These are phyloP conservation scores for Seriola quinqueradiata DNA, from an alignment of 2,113 vertebrate genomes.

Conservation along the genomic window DNA sequence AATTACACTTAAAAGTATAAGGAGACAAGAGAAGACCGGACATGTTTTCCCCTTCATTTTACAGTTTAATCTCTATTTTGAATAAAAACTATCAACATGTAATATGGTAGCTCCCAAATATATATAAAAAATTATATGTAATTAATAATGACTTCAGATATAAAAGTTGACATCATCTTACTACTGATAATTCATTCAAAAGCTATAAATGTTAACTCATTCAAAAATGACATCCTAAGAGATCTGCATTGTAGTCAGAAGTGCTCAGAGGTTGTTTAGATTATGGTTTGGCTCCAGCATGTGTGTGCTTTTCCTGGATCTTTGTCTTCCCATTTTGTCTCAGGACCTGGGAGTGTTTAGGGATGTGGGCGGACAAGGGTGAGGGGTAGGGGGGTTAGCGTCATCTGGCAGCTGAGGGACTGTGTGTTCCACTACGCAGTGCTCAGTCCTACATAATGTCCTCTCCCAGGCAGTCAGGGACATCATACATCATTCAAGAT, in stretches of 20 bases:
- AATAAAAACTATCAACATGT: not conserved
- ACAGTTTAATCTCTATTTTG: too few species aligned
- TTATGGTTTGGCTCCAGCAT: not conserved
- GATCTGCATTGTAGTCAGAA: not conserved
- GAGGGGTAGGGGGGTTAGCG: not conserved
- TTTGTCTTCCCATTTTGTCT: conserved; percentile 46
- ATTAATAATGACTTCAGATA: not conserved
- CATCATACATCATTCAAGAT: conserved; percentile 39
- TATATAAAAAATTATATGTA: too few species aligned
- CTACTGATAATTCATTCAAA: not conserved
- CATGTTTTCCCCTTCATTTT: too few species aligned
- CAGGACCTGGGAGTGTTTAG: conserved; percentile 41
- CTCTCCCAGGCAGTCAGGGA: conserved; percentile 47
- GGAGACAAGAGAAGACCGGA: too few species aligned
- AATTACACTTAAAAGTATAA: too few species aligned
- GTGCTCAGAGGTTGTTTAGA: not conserved
- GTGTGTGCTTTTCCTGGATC: conserved; percentile 1
- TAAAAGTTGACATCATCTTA: not conserved
- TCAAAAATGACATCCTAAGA: not conserved
- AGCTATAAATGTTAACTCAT: not conserved
- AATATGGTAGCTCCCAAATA: too few species aligned
- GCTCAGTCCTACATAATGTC: conserved; percentile 30
- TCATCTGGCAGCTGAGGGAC: conserved; percentile 62
- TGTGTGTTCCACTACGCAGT: conserved; percentile 33
- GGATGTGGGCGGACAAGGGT: conserved; percentile 34